Percentiles rank a stretch among this genome's conserved stretches.
Conservation (phyloP, 2,797 vertebrate genomes). For the Sternotherus odoratus region DNA sequence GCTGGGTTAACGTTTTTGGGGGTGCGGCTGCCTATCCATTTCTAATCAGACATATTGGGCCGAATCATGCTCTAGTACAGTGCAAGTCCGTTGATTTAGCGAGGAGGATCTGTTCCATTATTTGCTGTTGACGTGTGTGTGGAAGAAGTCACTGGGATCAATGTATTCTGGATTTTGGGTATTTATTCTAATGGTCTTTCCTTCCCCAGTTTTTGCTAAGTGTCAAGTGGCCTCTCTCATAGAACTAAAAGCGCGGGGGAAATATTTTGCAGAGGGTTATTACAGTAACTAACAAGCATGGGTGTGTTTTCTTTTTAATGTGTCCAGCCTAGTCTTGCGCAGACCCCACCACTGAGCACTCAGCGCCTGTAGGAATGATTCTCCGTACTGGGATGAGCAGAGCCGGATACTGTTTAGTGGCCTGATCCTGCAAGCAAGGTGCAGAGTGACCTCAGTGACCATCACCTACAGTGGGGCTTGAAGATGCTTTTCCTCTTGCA, state of each 20-base stretch:
- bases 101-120: not conserved
- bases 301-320: no score
- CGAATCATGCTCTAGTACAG: not conserved
- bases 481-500: not conserved
- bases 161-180: not conserved
- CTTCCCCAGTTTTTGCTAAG: not conserved
- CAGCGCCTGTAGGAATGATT: not conserved
- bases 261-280: no score
- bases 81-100: not conserved
- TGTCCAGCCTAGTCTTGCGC: not conserved
- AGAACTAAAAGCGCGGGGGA: no score
- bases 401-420: not conserved
- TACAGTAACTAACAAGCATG: no score
- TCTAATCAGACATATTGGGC: not conserved
- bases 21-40: not conserved
- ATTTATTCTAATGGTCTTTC: not conserved
- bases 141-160: not conserved
- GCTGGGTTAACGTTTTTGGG: not conserved
- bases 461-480: not conserved
- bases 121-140: not conserved
- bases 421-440: not conserved
- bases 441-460: not conserved
- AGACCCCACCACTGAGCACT: not conserved
- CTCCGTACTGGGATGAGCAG: not conserved
- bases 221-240: not conserved